A percentile compares a stretch with the other conserved stretches of the same genome.
phyloP scores from a whole-genome alignment of 2,888 invertebrate genomes.

The Microplitis deprimator region DNA sequence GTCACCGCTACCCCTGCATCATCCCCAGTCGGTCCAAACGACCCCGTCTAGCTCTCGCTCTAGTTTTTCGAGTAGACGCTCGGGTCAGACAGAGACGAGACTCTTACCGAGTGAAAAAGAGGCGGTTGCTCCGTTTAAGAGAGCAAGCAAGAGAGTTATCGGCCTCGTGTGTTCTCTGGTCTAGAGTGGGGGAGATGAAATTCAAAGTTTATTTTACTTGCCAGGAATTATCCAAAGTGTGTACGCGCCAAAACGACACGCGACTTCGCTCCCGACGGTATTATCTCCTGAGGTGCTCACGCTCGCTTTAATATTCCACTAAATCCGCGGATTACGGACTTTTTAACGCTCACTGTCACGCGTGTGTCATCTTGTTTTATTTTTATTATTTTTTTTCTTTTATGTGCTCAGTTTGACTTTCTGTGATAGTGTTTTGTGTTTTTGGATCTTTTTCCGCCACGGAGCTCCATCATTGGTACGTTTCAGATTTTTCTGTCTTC shows the following conservation, averaged over 20 bases:
- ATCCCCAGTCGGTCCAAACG: too few species aligned
- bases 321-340: background rate
- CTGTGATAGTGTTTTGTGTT: too few species aligned
- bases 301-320: background rate
- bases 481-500: too few species aligned
- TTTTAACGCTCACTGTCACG: background rate
- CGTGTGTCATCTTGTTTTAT: background rate
- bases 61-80: too few species aligned
- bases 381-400: background rate
- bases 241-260: slow-evolving; percentile 61
- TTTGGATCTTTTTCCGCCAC: too few species aligned
- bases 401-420: too few species aligned
- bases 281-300: slow-evolving; percentile 44
- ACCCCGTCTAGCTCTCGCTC: too few species aligned
- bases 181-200: slow-evolving; percentile 25
- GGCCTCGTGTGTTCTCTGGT: background rate
- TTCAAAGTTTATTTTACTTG: slow-evolving; percentile 13
- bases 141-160: background rate
- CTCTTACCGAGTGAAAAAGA: too few species aligned
- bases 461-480: too few species aligned
- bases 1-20: too few species aligned
- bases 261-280: slow-evolving; percentile 58
- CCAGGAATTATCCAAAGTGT: slow-evolving; percentile 27
- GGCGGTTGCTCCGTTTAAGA: too few species aligned
- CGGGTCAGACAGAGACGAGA: background rate